These are phyloP conservation scores for Acleris holmiana DNA, from an alignment of 2,888 invertebrate genomes.

Conservation along the genomic window DNA sequence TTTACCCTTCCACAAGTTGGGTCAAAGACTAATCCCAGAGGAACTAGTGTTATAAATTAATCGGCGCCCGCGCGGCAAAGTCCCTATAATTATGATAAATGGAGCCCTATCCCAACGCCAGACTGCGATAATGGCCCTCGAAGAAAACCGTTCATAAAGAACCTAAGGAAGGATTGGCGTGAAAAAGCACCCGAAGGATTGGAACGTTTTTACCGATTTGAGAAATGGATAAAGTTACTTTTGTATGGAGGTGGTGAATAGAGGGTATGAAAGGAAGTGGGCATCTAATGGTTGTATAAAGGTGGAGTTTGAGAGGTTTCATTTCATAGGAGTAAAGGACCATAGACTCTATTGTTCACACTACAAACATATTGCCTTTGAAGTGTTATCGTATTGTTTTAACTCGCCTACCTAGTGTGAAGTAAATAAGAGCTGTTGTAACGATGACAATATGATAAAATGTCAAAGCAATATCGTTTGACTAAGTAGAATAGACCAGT, in stretches of 20 bases:
- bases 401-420: too few species aligned
- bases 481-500: too few species aligned
- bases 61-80: constrained; percentile 45
- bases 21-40: constrained; percentile 16
- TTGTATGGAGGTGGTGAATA: background rate
- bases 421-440: too few species aligned
- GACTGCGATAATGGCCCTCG: constrained; percentile 75
- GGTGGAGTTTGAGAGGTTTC: too few species aligned
- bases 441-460: too few species aligned
- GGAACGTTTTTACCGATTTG: constrained; percentile 13
- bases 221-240: constrained; percentile 21
- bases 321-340: too few species aligned
- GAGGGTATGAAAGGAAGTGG: background rate
- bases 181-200: constrained; percentile 45
- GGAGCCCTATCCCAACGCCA: constrained; percentile 69
- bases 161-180: constrained; percentile 53
- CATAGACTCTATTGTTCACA: too few species aligned
- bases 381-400: too few species aligned
- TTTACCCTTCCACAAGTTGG: constrained; percentile 18
- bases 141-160: constrained; percentile 62
- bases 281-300: background rate
- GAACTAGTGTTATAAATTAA: constrained; percentile 36
- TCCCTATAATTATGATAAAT: constrained; percentile 79
- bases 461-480: too few species aligned
- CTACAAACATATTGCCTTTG: too few species aligned